Evolutionary conservation across 2,888 invertebrate species (phyloP).

Genomic region (Philereme transversata): DNA sequence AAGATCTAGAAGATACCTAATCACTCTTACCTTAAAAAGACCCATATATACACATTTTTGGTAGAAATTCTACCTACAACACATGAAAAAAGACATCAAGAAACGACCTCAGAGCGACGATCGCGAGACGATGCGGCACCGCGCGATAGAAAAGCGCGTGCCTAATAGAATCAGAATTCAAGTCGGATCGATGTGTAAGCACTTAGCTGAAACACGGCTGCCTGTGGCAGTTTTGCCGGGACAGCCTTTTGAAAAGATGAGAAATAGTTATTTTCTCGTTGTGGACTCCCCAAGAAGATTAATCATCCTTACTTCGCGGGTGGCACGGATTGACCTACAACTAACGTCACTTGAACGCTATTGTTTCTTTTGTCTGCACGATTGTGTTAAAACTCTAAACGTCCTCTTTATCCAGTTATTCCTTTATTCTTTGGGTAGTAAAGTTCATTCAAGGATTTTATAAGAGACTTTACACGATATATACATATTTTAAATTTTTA

Average conservation of each 20-base stretch:
- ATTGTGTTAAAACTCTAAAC: slow-evolving; percentile 30
- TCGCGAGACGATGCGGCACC: slow-evolving; percentile 15
- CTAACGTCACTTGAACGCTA: slow-evolving; percentile 52
- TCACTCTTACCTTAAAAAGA: no score
- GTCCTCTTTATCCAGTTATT: slow-evolving; percentile 16
- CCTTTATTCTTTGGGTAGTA: slow-evolving; percentile 23
- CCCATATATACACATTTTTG: no score
- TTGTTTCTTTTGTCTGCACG: slow-evolving; percentile 42
- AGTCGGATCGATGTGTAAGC: slow-evolving; percentile 61
- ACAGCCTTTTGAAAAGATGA: slow-evolving; percentile 75
- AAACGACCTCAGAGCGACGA: slow-evolving; percentile 4
- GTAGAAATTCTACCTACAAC: no score
- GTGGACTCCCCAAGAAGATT: slow-evolving; percentile 69
- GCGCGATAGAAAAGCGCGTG: slow-evolving; percentile 34
- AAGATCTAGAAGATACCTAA: no score
- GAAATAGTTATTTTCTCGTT: slow-evolving; percentile 75
- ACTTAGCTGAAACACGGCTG: slow-evolving; percentile 64
- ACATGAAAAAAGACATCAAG: slow-evolving; percentile 3
- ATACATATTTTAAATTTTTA: no score
- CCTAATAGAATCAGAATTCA: slow-evolving; percentile 53
- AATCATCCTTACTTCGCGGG: slow-evolving; percentile 72
- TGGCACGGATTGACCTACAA: slow-evolving; percentile 69
- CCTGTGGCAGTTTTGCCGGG: slow-evolving; percentile 66
- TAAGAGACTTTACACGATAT: no score
- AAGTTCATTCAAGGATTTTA: not conserved